phyloP scores from a whole-genome alignment of 2,888 invertebrate species.

The Drosophila nigritarsus region DNA sequence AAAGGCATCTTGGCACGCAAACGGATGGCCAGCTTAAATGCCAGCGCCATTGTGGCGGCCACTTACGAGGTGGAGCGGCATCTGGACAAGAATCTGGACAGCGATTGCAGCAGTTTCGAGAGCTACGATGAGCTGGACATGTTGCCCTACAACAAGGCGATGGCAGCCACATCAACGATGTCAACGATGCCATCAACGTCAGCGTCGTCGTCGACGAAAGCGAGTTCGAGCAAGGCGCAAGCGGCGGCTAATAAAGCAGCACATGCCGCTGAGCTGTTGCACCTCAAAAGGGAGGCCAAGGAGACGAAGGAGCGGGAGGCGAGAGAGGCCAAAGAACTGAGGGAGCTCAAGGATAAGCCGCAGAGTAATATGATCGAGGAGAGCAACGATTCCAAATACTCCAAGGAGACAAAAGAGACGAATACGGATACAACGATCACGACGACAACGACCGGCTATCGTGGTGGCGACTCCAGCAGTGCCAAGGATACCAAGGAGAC shows the following conservation, averaged over 20 bases:
- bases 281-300: conserved; percentile 52
- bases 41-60: conserved; percentile 95
- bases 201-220: background rate
- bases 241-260: background rate
- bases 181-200: background rate
- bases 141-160: conserved; percentile 6
- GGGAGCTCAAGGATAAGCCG: conserved; percentile 51
- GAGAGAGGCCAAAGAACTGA: conserved; percentile 31
- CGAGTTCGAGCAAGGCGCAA: conserved; percentile 6
- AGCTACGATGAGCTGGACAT: conserved; percentile 81
- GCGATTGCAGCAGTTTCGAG: conserved; percentile 84
- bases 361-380: conserved; percentile 78
- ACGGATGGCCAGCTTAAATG: conserved; percentile 96
- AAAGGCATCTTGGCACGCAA: conserved; percentile 95
- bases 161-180: background rate
- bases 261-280: conserved; percentile 10
- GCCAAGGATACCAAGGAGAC: conserved; percentile 82
- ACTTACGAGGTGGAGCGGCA: conserved; percentile 90
- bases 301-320: conserved; percentile 28
- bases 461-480: conserved; percentile 75
- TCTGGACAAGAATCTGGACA: conserved; percentile 83
- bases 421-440: conserved; percentile 81
- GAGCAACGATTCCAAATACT: conserved; percentile 82
- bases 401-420: conserved; percentile 83
- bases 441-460: conserved; percentile 75